Conservation (phyloP, 2,888 invertebrate genomes). For the Seira ritae region DNA sequence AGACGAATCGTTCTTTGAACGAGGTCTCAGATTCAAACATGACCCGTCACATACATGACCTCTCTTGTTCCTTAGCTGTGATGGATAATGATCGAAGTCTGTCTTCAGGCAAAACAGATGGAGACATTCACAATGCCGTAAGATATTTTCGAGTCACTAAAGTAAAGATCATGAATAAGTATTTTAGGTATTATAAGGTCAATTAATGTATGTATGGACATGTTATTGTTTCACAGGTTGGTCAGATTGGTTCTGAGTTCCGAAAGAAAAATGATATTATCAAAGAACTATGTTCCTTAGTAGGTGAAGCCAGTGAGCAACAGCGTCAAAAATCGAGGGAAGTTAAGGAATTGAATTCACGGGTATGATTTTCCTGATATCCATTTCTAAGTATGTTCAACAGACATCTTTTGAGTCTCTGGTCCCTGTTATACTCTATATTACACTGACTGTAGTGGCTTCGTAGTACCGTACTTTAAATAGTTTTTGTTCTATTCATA, state of each 20-base stretch:
- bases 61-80: slow-evolving; percentile 36
- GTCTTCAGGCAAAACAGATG: not conserved
- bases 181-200: not conserved
- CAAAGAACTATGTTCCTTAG: not conserved
- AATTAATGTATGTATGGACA: not conserved
- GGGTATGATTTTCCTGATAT: not conserved
- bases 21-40: slow-evolving; percentile 25
- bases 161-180: not conserved
- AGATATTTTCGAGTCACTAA: not conserved
- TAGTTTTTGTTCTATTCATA: not conserved
- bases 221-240: not conserved
- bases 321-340: not conserved
- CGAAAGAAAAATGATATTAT: not conserved
- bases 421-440: too few species aligned
- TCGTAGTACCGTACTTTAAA: too few species aligned
- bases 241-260: not conserved
- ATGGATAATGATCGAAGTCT: slow-evolving; percentile 23
- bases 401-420: too few species aligned
- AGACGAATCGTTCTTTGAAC: slow-evolving; percentile 17
- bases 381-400: too few species aligned
- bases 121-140: not conserved
- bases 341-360: not conserved
- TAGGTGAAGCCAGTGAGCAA: slow-evolving; percentile 1
- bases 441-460: too few species aligned
- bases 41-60: slow-evolving; percentile 23